Percentiles rank a stretch among this genome's conserved stretches.
Evolutionary conservation across 2,113 vertebrate genomes (phyloP).

Genomic region (Neofelis nebulosa): DNA sequence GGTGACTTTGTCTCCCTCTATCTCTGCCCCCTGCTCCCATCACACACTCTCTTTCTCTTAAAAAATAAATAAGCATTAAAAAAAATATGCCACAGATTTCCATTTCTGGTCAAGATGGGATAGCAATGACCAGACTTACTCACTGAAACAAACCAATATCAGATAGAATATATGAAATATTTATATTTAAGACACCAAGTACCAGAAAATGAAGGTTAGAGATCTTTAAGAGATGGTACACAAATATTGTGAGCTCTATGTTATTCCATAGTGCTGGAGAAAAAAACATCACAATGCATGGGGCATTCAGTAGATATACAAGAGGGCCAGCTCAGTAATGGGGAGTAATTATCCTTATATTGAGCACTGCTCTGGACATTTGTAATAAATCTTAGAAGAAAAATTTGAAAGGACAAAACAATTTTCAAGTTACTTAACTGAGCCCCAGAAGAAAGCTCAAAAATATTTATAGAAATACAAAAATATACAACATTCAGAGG

Average conservation of each 20-base stretch:
- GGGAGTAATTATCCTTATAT: neutral
- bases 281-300: neutral
- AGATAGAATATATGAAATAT: neutral
- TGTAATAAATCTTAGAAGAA: neutral
- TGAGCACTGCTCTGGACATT: neutral
- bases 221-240: neutral
- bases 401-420: neutral
- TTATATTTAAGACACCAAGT: neutral
- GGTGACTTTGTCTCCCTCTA: too few species aligned
- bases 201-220: neutral
- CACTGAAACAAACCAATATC: neutral
- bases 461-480: neutral
- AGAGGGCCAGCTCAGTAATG: neutral
- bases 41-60: too few species aligned
- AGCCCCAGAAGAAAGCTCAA: neutral
- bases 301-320: neutral
- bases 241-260: neutral
- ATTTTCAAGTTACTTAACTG: neutral
- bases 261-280: neutral
- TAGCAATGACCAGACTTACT: neutral
- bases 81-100: neutral
- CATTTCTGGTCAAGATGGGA: neutral
- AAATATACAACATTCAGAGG: neutral
- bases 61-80: too few species aligned
- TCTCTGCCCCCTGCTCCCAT: too few species aligned